Evolutionary conservation across 2,888 invertebrate species (phyloP).

Genomic region (Ganaspis brasiliensis): DNA sequence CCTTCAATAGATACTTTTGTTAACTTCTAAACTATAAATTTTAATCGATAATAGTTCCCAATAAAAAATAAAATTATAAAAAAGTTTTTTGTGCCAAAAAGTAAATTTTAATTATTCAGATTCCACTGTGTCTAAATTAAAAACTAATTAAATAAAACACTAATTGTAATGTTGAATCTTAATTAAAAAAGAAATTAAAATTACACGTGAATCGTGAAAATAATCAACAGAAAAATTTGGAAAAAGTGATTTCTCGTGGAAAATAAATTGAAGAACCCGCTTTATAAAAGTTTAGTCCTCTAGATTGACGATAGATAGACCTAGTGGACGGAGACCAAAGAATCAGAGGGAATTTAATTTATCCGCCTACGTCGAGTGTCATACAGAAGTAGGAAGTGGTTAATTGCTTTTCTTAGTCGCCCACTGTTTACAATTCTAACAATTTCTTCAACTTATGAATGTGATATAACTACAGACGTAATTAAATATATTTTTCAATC

Average conservation of each 20-base stretch:
- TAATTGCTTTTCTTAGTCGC: neutral
- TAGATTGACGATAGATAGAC: constrained; percentile 21
- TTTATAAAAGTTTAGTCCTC: constrained; percentile 14
- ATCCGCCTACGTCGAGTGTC: neutral
- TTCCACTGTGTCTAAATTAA: too few relatives aligned
- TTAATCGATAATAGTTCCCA: too few relatives aligned
- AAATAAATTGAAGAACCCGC: constrained; percentile 9
- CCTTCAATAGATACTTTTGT: too few relatives aligned
- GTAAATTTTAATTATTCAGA: too few relatives aligned
- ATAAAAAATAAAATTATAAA: too few relatives aligned
- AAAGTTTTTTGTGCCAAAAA: too few relatives aligned
- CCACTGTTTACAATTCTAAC: constrained; percentile 23
- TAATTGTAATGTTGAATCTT: too few relatives aligned
- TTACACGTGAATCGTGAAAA: too few relatives aligned
- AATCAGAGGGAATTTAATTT: neutral
- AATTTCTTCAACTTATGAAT: neutral
- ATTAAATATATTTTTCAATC: neutral
- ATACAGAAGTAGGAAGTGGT: neutral
- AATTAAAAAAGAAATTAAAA: too few relatives aligned
- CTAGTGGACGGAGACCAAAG: constrained; percentile 11
- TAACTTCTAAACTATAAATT: too few relatives aligned
- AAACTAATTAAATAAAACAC: too few relatives aligned
- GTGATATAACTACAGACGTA: neutral
- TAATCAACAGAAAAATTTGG: too few relatives aligned
- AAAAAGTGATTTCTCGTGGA: neutral